These are phyloP conservation scores for Bugula neritina DNA, from an alignment of 2,888 invertebrate genomes.

Conservation along the genomic window DNA sequence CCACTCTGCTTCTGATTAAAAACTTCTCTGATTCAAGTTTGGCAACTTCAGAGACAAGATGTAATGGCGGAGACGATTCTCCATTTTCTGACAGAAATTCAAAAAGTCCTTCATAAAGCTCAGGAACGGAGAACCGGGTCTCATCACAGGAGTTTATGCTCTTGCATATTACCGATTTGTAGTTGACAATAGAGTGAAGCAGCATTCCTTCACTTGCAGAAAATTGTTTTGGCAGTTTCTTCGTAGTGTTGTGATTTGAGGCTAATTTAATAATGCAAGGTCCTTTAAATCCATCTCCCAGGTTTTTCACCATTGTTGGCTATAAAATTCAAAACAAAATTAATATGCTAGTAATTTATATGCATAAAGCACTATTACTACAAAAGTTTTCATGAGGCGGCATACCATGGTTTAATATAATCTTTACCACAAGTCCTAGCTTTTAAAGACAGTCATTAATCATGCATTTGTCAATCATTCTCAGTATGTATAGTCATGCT, in stretches of 20 bases:
- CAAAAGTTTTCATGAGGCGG: too few species aligned
- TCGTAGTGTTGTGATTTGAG: too few species aligned
- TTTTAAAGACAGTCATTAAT: too few species aligned
- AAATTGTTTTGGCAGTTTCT: neutral
- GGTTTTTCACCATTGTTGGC: neutral
- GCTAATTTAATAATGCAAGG: slow-evolving; percentile 14
- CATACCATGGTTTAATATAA: too few species aligned
- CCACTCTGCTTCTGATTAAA: slow-evolving; percentile 1
- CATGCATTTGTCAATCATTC: too few species aligned
- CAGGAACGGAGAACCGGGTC: neutral
- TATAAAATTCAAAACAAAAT: neutral
- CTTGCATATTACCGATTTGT: slow-evolving; percentile 4
- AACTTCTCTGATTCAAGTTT: neutral
- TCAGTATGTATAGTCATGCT: too few species aligned
- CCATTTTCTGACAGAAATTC: slow-evolving; percentile 20
- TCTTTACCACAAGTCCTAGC: too few species aligned
- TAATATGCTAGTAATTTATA: too few species aligned
- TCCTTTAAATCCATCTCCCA: neutral
- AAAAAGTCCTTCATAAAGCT: neutral
- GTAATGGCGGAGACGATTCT: neutral
- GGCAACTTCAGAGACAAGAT: neutral
- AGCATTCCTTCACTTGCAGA: neutral
- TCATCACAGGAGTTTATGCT: neutral
- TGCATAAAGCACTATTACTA: too few species aligned
- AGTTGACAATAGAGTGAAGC: neutral